Base-by-base conservation (phyloP, 2,888 invertebrate genomes). In the Coelopa pilipes region DNA sequence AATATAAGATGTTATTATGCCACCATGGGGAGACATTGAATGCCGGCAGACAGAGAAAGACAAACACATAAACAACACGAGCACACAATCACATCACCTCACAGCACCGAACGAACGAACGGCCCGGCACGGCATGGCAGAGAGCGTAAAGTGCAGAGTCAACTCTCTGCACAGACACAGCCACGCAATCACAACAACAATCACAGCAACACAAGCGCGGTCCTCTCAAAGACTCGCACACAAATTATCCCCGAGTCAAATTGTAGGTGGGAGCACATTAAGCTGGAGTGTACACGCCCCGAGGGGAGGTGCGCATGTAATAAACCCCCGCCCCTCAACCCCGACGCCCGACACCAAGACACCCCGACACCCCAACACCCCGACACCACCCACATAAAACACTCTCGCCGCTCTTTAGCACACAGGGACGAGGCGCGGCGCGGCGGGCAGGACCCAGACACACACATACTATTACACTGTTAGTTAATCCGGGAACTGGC, bases 1-100 rank as follows among this genome's bases (percentile, higher is more conserved):
- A 84, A 84, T 85, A 84, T 82, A 83, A 83, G 82, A 83, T 83
- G 81, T 82, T 83, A 82, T 83, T 84, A 85, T 83, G 81, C 85
- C 78, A 81, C 84, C 84, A 78, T 80, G 83, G 84, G 85, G 85
- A 84, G 66, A 69, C 49, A 62, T 60, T 67, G 63, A 65, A 10
- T 59, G 53, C 50, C 17, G 45, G 46, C 45, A 15, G 50, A 67
- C 50, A n/a, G n/a, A 15, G 50, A 53, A 13, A 53, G 13, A 17
- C 34, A 62, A 62, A 62, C 45, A 62, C 62, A 62, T 62, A 62
- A 62, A 62, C 45, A 62, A 62, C 45, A n/a, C 45, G 34, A n/a
- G 49, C 49, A 66, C 49, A 50, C 47, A 66, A 34, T 46, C 24
- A 24, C 57, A 24, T 59, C 24, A 10, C 24, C 19, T 17, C 55